Percentiles rank a stretch among this genome's conserved stretches.
phyloP scores from a whole-genome alignment of 1,140 invertebrate genomes.

The Tribolium castaneum region DNA sequence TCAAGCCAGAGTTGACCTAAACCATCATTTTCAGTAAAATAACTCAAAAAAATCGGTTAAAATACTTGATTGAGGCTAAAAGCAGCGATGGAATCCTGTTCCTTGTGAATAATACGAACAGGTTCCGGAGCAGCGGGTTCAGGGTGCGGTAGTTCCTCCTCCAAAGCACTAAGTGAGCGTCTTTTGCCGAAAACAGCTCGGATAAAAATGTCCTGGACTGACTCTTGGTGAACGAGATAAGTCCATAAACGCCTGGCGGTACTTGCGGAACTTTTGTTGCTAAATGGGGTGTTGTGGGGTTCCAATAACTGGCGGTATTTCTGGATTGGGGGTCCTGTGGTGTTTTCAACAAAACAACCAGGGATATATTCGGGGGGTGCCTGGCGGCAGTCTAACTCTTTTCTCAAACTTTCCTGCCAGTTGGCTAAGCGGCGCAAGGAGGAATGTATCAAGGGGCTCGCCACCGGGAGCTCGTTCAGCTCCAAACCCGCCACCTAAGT shows the following conservation, averaged over 20 bases:
- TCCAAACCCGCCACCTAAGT: slow-evolving; percentile 61
- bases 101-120: slow-evolving; percentile 97
- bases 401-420: slow-evolving; percentile 85
- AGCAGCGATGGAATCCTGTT: slow-evolving; percentile 97
- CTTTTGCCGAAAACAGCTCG: slow-evolving; percentile 92
- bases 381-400: slow-evolving; percentile 80
- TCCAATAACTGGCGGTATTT: slow-evolving; percentile 91
- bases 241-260: slow-evolving; percentile 92
- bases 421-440: slow-evolving; percentile 85
- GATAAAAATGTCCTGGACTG: slow-evolving; percentile 95
- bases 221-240: slow-evolving; percentile 92
- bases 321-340: slow-evolving; percentile 84
- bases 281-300: slow-evolving; percentile 95
- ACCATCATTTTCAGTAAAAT: not conserved
- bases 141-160: slow-evolving; percentile 64
- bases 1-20: slow-evolving; percentile 82
- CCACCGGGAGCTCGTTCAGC: slow-evolving; percentile 86
- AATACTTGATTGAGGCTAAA: slow-evolving; percentile 94
- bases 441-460: slow-evolving; percentile 93
- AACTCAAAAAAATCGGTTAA: not conserved
- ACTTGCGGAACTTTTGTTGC: slow-evolving; percentile 78
- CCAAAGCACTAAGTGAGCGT: slow-evolving; percentile 65
- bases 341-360: slow-evolving; percentile 80
- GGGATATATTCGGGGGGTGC: slow-evolving; percentile 85
- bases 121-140: slow-evolving; percentile 73